A percentile compares a stretch with the other conserved stretches of the same genome.
Evolutionary conservation across 92 coral and sea anemone species (phyloP).

Genomic region (Ricordea florida): DNA sequence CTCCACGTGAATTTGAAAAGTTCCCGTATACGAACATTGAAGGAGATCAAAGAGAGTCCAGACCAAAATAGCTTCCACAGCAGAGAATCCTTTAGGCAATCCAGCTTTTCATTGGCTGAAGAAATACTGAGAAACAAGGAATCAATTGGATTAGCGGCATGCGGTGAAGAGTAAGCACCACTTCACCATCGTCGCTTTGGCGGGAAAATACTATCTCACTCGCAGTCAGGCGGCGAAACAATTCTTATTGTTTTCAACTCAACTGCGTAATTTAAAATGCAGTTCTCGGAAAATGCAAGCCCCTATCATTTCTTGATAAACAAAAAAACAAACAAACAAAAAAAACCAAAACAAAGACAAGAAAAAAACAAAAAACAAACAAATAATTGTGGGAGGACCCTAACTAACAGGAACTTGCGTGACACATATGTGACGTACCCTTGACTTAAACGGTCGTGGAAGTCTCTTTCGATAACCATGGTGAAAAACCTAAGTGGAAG

Average conservation of each 20-base stretch:
- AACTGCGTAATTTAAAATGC: no score
- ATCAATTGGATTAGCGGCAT: neutral
- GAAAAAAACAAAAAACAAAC: no score
- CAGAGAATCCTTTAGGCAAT: conserved; percentile 29
- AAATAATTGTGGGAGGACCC: no score
- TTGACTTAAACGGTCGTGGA: neutral
- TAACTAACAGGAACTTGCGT: no score
- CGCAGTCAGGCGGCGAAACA: no score
- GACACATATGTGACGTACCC: conserved; percentile 1
- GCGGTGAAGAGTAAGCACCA: neutral
- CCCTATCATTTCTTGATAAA: no score
- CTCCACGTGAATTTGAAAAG: conserved; percentile 66
- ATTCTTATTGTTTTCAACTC: no score
- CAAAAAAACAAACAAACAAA: no score
- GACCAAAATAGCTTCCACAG: conserved; percentile 74
- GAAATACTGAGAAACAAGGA: neutral
- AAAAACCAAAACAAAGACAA: no score
- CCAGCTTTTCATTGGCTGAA: conserved; percentile 9
- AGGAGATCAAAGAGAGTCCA: conserved; percentile 17
- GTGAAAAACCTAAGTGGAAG: conserved; percentile 64
- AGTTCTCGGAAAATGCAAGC: no score
- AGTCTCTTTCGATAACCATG: conserved; percentile 69
- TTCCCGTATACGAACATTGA: conserved; percentile 64
- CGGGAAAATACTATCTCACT: no score
- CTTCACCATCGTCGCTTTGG: neutral